A percentile compares a stretch with the other conserved stretches of the same genome.
These are phyloP conservation scores for Drosophila pallidifrons DNA, from an alignment of 1,140 invertebrate genomes.

Conservation along the genomic window DNA sequence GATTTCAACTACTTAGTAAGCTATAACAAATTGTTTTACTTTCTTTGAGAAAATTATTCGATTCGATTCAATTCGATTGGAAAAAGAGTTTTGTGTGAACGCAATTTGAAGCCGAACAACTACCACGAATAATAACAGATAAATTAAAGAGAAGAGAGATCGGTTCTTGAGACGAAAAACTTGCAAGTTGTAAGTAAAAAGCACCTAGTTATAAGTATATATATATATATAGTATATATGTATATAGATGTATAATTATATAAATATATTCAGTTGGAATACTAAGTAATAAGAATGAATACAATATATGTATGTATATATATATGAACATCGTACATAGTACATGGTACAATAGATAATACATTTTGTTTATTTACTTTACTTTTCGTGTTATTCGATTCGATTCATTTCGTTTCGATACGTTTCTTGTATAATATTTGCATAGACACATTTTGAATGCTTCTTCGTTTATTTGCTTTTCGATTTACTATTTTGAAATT, in stretches of 20 bases:
- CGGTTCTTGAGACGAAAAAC: conserved; percentile 25
- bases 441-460: conserved; percentile 82
- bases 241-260: conserved; percentile 49
- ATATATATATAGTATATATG: conserved; percentile 15
- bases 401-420: background rate
- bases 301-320: conserved; percentile 4
- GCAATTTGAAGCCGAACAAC: conserved; percentile 41
- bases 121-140: conserved; percentile 40
- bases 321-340: conserved; percentile 20
- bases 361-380: conserved; percentile 17
- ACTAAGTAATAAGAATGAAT: conserved; percentile 49
- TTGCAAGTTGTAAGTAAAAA: conserved; percentile 40
- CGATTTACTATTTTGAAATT: conserved; percentile 30
- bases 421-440: conserved; percentile 58
- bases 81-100: conserved; percentile 27
- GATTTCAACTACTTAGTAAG: conserved; percentile 38
- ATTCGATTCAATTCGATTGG: conserved; percentile 33
- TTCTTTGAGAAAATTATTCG: conserved; percentile 72
- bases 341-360: conserved; percentile 41
- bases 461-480: conserved; percentile 68
- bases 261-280: conserved; percentile 50
- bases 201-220: conserved; percentile 49
- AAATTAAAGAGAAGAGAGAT: conserved; percentile 26
- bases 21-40: conserved; percentile 73
- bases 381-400: conserved; percentile 17